Evolutionary conservation across 1,140 invertebrate genomes (phyloP), one percentile per base, ranked within the genome.

Genomic region (Anastrepha ludens): DNA sequence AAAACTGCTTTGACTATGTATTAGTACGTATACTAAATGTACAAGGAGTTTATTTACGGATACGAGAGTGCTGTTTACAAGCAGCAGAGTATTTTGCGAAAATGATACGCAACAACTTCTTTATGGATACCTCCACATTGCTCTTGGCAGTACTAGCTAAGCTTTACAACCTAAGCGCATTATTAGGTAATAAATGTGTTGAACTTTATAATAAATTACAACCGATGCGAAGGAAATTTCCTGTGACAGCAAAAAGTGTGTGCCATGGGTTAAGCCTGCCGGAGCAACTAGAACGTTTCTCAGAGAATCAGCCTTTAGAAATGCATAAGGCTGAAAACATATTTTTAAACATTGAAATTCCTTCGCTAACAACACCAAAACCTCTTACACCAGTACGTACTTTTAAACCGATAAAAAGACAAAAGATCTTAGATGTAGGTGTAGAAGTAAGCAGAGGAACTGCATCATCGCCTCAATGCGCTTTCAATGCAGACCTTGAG

Each of bases 141-240:
- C 78, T 92, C 2, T 55, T 93, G 29, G 91, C 92, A 39, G 90
- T 90, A 5, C 86, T 93, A n/a, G 91, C 91, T 8, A 93, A 93
- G 55, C 89, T 92, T 5, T 88, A 90, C 58, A 90, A 81, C 20
- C 39, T 92, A 0, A 92, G 90, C 50, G 59, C 59, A 7, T 11
- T 87, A 20, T 89, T 91, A 20, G 70, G 87, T 29, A 90, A 89
- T 59, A 88, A 67, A 60, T 90, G 90, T 85, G 90, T 88, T n/a
- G 87, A 17, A 1, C 86, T 93, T 0, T 93, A 93, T 78, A 90
- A 91, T 60, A 88, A 89, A 17, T 74, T 92, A 8, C 15, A 87
- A 15, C 86, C 67, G 2, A 90, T 90, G 44, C 65, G 88, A 0
- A 0, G 3, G 0, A 87, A 87, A 2, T 92, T 92, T 65, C 92